Conservation (phyloP, 2,797 vertebrate species). For the Rhinogobio ventralis region DNA sequence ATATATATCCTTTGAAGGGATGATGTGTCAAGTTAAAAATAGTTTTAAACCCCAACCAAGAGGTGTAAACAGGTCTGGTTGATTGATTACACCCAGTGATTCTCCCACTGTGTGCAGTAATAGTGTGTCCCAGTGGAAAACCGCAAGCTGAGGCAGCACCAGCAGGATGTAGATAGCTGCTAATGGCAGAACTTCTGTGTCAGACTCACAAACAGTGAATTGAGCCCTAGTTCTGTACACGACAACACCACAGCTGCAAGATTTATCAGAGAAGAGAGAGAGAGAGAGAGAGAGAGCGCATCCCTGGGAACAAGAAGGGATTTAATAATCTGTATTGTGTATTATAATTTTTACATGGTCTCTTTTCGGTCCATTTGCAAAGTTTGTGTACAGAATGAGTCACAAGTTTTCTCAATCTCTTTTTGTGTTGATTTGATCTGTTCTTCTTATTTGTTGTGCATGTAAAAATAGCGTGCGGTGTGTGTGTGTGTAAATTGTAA, state of each 20-base stretch:
- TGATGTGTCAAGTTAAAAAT: not conserved
- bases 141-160: not conserved
- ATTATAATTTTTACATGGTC: no score
- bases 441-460: not conserved
- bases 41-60: not conserved
- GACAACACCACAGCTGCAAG: not conserved
- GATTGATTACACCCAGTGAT: conserved; percentile 14
- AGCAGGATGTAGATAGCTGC: conserved; percentile 9
- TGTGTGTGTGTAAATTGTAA: not conserved
- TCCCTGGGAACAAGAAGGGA: not conserved
- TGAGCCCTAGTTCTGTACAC: not conserved
- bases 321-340: no score
- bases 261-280: not conserved
- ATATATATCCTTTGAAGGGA: no score
- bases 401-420: not conserved
- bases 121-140: conserved; percentile 1
- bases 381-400: not conserved
- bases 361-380: not conserved
- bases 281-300: not conserved
- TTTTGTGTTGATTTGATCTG: not conserved
- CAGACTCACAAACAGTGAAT: not conserved
- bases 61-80: not conserved
- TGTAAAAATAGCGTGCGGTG: no score
- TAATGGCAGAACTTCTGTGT: conserved; percentile 13
- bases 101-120: conserved; percentile 28